phyloP scores from a whole-genome alignment of 1,140 invertebrate species.

The Chelonus insularis region DNA sequence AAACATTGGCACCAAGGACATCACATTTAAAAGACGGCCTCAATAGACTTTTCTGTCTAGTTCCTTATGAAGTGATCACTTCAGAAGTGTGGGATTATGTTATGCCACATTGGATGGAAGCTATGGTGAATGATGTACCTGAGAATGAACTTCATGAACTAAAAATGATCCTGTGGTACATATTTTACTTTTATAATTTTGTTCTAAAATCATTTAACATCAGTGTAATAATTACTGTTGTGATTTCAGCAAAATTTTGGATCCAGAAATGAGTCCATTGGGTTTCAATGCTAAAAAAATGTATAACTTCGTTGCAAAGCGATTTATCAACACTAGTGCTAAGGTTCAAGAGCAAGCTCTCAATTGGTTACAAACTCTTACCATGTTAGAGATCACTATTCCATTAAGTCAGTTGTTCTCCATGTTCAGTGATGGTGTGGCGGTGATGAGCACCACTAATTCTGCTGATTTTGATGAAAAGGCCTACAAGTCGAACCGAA shows the following conservation, averaged over 20 bases:
- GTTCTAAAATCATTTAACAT: conserved; percentile 5
- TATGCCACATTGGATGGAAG: conserved; percentile 99
- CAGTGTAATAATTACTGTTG: conserved; percentile 23
- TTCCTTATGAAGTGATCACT: conserved; percentile 96
- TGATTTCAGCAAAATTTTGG: conserved; percentile 85
- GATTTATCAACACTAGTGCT: conserved; percentile 82
- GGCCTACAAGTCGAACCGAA: conserved; percentile 53
- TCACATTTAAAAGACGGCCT: conserved; percentile 94
- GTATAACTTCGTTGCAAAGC: conserved; percentile 90
- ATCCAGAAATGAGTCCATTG: conserved; percentile 92
- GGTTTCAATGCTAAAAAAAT: conserved; percentile 92
- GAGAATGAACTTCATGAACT: conserved; percentile 90
- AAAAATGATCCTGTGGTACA: conserved; percentile 88
- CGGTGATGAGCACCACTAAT: conserved; percentile 65
- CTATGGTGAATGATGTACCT: conserved; percentile 91
- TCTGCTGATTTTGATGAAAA: conserved; percentile 57
- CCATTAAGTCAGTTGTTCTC: conserved; percentile 82
- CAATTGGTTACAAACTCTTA: conserved; percentile 93
- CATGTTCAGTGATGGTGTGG: conserved; percentile 85
- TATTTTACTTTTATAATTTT: too few species aligned
- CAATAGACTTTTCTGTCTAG: conserved; percentile 89
- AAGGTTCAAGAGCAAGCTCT: conserved; percentile 92
- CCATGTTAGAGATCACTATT: conserved; percentile 86
- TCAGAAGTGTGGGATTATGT: conserved; percentile 96
- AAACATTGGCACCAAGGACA: conserved; percentile 84